Conservation (phyloP, 2,888 invertebrate species). For the Julus scanicus region DNA sequence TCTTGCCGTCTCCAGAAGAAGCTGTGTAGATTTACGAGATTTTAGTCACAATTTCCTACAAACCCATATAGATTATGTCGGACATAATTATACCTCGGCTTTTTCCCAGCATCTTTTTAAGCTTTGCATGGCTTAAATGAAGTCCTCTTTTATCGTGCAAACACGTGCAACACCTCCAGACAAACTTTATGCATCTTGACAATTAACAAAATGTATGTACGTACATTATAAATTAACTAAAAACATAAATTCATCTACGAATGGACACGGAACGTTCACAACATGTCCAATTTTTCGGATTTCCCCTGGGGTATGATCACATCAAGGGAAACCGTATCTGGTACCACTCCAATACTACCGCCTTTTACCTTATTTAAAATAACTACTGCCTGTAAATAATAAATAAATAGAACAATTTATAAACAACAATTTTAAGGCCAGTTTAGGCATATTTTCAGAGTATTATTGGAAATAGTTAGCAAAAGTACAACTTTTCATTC, state of each 20-base stretch:
- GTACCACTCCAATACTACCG: no score
- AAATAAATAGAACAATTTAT: no score
- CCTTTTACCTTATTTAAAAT: no score
- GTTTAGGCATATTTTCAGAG: no score
- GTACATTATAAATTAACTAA: background rate
- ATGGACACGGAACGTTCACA: no score
- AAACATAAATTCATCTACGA: background rate
- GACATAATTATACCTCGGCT: slow-evolving; percentile 48
- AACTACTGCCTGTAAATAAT: no score
- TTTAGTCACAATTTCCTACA: background rate
- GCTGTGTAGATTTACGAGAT: background rate
- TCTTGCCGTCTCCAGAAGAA: slow-evolving; percentile 50
- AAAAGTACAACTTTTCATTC: no score
- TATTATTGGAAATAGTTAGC: background rate
- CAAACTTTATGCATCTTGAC: background rate
- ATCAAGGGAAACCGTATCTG: no score
- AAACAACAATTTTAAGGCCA: no score
- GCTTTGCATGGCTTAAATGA: slow-evolving; percentile 1
- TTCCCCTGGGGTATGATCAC: no score
- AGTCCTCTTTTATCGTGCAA: background rate
- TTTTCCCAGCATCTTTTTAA: slow-evolving; percentile 53
- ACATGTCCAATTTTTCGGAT: no score
- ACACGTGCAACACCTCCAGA: background rate
- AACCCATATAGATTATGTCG: background rate
- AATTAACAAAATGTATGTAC: background rate